phyloP scores from a whole-genome alignment of 2,113 vertebrate genomes.

The Bostrychus sinensis region DNA sequence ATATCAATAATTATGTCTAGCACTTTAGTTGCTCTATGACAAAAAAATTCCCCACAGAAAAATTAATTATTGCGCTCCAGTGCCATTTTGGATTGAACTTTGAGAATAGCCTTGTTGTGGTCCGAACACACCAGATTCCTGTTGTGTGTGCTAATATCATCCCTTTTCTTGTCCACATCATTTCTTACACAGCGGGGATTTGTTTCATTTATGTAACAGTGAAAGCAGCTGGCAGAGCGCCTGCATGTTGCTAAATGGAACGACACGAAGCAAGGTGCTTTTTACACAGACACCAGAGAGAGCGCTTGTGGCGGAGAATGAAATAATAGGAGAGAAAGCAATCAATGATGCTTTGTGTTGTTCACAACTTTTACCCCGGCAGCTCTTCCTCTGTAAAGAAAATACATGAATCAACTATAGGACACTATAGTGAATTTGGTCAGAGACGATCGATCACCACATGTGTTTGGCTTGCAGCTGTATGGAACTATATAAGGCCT shows the following conservation, averaged over 20 bases:
- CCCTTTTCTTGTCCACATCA: constrained; percentile 69
- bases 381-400: constrained; percentile 49
- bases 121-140: constrained; percentile 54
- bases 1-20: too few relatives aligned
- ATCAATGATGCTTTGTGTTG: constrained; percentile 69
- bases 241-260: constrained; percentile 66
- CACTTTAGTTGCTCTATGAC: not conserved
- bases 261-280: constrained; percentile 66
- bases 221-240: constrained; percentile 61
- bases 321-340: constrained; percentile 58
- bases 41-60: not conserved
- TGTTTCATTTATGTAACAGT: constrained; percentile 75
- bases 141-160: constrained; percentile 62
- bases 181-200: constrained; percentile 67
- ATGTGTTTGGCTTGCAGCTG: constrained; percentile 52
- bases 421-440: constrained; percentile 31
- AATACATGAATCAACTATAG: constrained; percentile 59
- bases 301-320: constrained; percentile 54
- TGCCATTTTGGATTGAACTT: not conserved
- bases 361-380: constrained; percentile 57
- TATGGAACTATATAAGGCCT: constrained; percentile 34
- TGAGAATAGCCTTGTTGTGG: constrained; percentile 42
- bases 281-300: constrained; percentile 61
- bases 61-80: not conserved
- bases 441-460: constrained; percentile 50